These are phyloP conservation scores for Chaitophorus viminalis DNA, from an alignment of 2,888 invertebrate species.

Conservation along the genomic window DNA sequence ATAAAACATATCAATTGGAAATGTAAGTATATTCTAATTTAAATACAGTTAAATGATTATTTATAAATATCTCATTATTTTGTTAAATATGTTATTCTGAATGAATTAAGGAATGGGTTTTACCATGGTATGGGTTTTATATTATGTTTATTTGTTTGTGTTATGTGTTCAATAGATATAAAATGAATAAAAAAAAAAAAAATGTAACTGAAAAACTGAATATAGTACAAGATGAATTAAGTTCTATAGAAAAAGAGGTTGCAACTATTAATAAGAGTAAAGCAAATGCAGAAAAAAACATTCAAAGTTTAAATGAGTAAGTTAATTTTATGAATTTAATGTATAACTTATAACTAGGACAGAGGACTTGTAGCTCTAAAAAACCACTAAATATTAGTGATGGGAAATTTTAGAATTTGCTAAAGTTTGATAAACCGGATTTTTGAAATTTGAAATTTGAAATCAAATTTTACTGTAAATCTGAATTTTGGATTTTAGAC, in stretches of 20 bases:
- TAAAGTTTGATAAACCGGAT: too few relatives aligned
- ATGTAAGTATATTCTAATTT: constrained; percentile 69
- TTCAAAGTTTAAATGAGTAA: constrained; percentile 67
- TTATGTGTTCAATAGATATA: constrained; percentile 23
- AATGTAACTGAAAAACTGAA: neutral
- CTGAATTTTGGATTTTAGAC: too few relatives aligned
- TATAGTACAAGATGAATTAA: neutral
- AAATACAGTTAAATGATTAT: neutral
- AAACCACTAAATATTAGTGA: too few relatives aligned
- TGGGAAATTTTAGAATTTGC: too few relatives aligned
- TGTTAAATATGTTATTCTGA: too few relatives aligned
- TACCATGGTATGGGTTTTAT: too few relatives aligned
- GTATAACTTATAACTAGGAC: too few relatives aligned
- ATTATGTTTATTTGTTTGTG: neutral
- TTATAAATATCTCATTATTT: neutral
- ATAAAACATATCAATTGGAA: constrained; percentile 78
- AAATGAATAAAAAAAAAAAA: neutral
- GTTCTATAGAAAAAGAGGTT: constrained; percentile 1
- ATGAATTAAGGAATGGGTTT: too few relatives aligned
- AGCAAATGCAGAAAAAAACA: constrained; percentile 72
- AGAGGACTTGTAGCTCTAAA: too few relatives aligned
- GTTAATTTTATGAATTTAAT: neutral
- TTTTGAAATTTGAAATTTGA: too few relatives aligned
- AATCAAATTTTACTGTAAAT: too few relatives aligned
- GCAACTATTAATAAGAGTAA: constrained; percentile 65